phyloP scores from a whole-genome alignment of 2,113 vertebrate species.

The Apodemus speciosus region DNA sequence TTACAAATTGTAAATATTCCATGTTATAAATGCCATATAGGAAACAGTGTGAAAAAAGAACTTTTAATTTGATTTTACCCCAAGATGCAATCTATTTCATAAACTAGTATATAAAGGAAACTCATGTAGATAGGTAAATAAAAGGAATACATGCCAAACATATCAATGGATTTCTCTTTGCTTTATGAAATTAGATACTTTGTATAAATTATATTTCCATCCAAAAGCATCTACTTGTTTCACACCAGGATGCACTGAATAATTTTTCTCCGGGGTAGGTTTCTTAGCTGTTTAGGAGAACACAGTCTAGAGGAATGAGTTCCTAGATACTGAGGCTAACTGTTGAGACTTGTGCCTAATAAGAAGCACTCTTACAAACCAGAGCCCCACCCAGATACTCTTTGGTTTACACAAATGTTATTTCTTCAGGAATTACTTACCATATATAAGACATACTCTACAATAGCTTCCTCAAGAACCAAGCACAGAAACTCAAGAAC shows the following conservation, averaged over 20 bases:
- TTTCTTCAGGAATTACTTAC: not conserved
- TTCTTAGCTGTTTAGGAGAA: not conserved
- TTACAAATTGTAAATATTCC: not conserved
- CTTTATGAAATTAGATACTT: not conserved
- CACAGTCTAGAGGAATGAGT: not conserved
- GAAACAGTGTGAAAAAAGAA: not conserved
- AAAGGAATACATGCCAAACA: not conserved
- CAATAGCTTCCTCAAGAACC: not conserved
- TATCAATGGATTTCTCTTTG: not conserved
- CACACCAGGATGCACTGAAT: not conserved
- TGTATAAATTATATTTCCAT: not conserved
- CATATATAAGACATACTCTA: not conserved
- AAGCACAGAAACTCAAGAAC: not conserved
- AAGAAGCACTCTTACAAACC: not conserved
- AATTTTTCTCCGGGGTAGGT: not conserved
- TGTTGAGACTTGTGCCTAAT: not conserved
- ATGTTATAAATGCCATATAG: not conserved
- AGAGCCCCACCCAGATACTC: not conserved
- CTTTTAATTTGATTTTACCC: not conserved
- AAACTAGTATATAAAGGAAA: slow-evolving; percentile 11
- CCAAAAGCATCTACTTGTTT: not conserved
- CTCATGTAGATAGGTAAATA: not conserved
- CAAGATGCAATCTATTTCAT: not conserved
- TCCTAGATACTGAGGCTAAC: not conserved
- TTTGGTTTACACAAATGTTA: not conserved